Base-by-base conservation (phyloP, 2,888 invertebrate species). In the Catocala sponsa region DNA sequence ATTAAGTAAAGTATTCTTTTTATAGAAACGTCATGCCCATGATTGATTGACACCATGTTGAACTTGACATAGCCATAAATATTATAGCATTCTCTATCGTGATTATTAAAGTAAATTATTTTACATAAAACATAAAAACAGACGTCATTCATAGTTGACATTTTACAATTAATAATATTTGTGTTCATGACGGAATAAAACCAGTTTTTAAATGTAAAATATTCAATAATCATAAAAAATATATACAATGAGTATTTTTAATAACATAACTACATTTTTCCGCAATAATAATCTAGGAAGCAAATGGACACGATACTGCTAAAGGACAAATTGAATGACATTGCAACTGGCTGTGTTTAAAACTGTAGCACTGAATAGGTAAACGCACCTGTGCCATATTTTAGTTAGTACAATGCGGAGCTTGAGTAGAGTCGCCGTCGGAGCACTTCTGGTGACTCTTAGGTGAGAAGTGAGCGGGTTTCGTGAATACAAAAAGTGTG, bases 331-430 rank as follows among this genome's bases (percentile, higher is more conserved):
- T 61, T 70, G 63, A 70, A 70, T 72, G 61, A 35, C 59, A 53
- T 55, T 61, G 46, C 54, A 72, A 68, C 70, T 69, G 55, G 61
- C 72, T 73, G 63, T 69, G 78, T 83, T 84, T 83, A 82, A 82
- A 79, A 82, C 78, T 78, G 74, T 79, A 69, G 72, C 79, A 82
- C 78, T 85, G 80, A 82, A 80, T 81, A 79, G 76, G 75, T 79
- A 76, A 79, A 76, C 78, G 64, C 75, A 81, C 74, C 74, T 79
- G 83, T 78, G 73, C 65, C 68, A 81, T 79, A 82, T 76, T 79
- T 91, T 91, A 94, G 94, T 94, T 86, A 74, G 67, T 78, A 92
- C 82, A 87, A 92, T 93, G 93, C 83, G 79, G 89, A 87, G 91
- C 91, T 86, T 86, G 90, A 85, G 92, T 82, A 67, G 85, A 89